Evolutionary conservation across 2,113 vertebrate genomes (phyloP).

Genomic region (Hemibagrus wyckioides): DNA sequence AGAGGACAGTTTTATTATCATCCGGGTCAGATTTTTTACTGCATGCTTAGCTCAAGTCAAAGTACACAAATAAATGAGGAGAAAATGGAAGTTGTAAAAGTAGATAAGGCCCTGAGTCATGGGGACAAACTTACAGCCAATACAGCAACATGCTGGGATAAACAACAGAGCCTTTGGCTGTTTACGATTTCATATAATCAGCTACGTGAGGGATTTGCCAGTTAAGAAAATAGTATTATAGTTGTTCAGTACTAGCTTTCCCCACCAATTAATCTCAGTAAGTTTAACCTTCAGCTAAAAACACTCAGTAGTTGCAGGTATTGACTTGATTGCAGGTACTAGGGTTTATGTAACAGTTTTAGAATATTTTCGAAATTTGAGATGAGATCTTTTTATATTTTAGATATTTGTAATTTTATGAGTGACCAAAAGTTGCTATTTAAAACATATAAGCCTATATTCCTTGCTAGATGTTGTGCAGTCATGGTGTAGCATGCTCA

Average conservation of each 20-base stretch:
- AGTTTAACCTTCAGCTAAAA: background rate
- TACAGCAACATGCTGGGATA: constrained; percentile 13
- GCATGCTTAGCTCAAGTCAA: constrained; percentile 59
- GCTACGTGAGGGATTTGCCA: constrained; percentile 44
- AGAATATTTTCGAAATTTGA: background rate
- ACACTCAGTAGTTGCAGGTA: background rate
- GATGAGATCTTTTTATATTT: background rate
- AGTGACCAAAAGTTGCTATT: background rate
- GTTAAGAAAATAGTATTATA: constrained; percentile 40
- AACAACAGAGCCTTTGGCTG: constrained; percentile 38
- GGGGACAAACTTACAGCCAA: constrained; percentile 13
- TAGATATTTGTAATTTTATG: background rate
- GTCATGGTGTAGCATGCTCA: background rate
- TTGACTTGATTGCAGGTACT: background rate
- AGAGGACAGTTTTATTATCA: constrained; percentile 26
- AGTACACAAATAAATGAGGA: constrained; percentile 68
- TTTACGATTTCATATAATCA: constrained; percentile 54
- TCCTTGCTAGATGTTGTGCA: background rate
- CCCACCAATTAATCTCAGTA: background rate
- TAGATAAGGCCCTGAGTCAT: constrained; percentile 34
- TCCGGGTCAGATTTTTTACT: constrained; percentile 41
- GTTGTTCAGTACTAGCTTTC: background rate
- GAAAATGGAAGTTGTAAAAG: constrained; percentile 54
- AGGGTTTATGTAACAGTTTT: background rate
- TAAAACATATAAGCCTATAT: background rate